phyloP scores from a whole-genome alignment of 2,888 invertebrate genomes.

The Polydesmus complanatus region DNA sequence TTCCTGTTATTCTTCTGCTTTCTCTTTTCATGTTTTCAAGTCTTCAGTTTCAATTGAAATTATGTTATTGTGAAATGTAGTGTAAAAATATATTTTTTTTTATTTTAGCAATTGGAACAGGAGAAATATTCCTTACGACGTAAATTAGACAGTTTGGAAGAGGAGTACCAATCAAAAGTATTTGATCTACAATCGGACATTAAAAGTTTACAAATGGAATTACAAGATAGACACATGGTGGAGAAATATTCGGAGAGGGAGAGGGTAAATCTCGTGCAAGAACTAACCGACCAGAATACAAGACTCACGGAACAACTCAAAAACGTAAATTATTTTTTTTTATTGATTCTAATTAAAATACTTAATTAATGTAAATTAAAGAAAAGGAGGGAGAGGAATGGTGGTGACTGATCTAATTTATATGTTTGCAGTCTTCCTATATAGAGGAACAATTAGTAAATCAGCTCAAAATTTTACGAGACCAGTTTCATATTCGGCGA shows the following conservation, averaged over 20 bases:
- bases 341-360: not conserved
- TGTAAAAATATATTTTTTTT: no score
- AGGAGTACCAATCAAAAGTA: conserved; percentile 74
- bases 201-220: conserved; percentile 57
- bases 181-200: conserved; percentile 81
- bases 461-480: conserved; percentile 66
- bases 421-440: conserved; percentile 41
- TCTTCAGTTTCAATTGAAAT: not conserved
- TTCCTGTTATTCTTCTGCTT: not conserved
- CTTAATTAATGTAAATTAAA: not conserved
- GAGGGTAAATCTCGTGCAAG: conserved; percentile 61
- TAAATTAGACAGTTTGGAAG: conserved; percentile 67
- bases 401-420: no score
- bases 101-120: conserved; percentile 71
- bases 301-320: conserved; percentile 71
- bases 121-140: conserved; percentile 77
- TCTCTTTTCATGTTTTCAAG: not conserved
- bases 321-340: conserved; percentile 46
- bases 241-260: conserved; percentile 44
- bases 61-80: no score
- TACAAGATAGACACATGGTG: conserved; percentile 42
- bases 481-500: conserved; percentile 67
- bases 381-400: not conserved
- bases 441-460: conserved; percentile 63
- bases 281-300: conserved; percentile 78